A percentile compares a stretch with the other conserved stretches of the same genome.
These are phyloP conservation scores for Pammene aurita DNA, from an alignment of 2,888 invertebrate species.

Conservation along the genomic window DNA sequence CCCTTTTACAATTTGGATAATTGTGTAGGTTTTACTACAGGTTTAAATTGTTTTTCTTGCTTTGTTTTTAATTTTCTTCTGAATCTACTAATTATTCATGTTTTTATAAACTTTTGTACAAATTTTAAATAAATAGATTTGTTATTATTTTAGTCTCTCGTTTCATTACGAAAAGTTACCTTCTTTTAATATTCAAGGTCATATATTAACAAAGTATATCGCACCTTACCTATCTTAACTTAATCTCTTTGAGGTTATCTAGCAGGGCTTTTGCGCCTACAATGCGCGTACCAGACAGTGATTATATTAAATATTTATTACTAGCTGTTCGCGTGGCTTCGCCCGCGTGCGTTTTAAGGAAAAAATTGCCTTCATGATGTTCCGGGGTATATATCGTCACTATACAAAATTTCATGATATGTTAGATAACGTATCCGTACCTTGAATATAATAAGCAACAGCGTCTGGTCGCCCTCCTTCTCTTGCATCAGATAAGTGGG, in stretches of 20 bases:
- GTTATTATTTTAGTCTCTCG: slow-evolving; percentile 1
- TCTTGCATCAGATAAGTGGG: slow-evolving; percentile 84
- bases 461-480: slow-evolving; percentile 72
- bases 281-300: too few species aligned
- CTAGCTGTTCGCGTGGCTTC: too few species aligned
- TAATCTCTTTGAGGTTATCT: too few species aligned
- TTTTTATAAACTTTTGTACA: slow-evolving; percentile 32
- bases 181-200: neutral
- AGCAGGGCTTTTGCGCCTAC: too few species aligned
- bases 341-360: too few species aligned
- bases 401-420: too few species aligned
- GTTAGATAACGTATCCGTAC: slow-evolving; percentile 63
- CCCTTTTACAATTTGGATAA: neutral
- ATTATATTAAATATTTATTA: too few species aligned
- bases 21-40: slow-evolving; percentile 68
- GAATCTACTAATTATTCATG: slow-evolving; percentile 3
- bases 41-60: slow-evolving; percentile 19
- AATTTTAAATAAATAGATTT: slow-evolving; percentile 24
- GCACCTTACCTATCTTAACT: too few species aligned
- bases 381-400: too few species aligned
- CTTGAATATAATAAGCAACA: slow-evolving; percentile 88
- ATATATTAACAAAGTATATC: too few species aligned
- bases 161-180: neutral
- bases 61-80: neutral
- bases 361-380: too few species aligned